These are phyloP conservation scores for Gracilinanus agilis DNA, from an alignment of 2,113 vertebrate genomes.

Conservation along the genomic window DNA sequence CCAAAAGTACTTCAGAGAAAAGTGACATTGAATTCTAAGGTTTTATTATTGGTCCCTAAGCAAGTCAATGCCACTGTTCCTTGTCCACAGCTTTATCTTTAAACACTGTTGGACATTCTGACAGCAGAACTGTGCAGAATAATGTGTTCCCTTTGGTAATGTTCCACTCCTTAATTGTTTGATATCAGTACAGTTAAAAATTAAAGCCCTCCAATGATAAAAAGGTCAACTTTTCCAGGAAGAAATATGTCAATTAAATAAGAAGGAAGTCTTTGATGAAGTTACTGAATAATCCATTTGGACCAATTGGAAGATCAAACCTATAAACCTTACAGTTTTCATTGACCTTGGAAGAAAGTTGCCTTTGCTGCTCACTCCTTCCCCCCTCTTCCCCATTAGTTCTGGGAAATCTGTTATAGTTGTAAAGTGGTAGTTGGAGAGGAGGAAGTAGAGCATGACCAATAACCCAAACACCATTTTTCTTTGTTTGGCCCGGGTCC, in stretches of 20 bases:
- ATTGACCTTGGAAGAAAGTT: constrained; percentile 31
- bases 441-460: background rate
- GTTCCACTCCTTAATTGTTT: constrained; percentile 26
- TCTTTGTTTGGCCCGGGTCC: background rate
- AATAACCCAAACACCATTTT: background rate
- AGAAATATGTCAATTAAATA: constrained; percentile 32
- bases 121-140: background rate
- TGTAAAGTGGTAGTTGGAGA: background rate
- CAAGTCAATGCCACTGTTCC: background rate
- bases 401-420: background rate
- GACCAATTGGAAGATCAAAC: constrained; percentile 26
- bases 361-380: background rate
- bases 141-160: background rate
- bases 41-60: background rate
- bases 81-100: background rate
- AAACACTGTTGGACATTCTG: background rate
- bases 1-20: background rate
- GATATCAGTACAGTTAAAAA: constrained; percentile 52
- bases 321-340: constrained; percentile 32
- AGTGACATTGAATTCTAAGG: background rate
- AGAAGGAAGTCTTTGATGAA: constrained; percentile 50
- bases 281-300: constrained; percentile 45
- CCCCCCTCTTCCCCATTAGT: background rate
- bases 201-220: background rate
- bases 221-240: constrained; percentile 7